Evolutionary conservation across 2,888 invertebrate genomes (phyloP).

Genomic region (Nemapogon koenigi): DNA sequence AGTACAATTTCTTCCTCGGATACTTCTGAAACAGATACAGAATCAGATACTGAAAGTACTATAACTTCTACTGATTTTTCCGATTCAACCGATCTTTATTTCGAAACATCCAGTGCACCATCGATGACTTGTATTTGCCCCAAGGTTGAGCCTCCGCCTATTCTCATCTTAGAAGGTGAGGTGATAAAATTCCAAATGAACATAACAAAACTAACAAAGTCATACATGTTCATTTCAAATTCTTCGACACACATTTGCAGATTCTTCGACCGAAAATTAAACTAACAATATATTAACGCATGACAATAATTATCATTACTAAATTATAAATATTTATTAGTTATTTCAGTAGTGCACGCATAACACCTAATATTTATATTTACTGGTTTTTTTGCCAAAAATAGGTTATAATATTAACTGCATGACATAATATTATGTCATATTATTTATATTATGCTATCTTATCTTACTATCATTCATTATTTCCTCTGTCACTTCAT

Average conservation of each 20-base stretch:
- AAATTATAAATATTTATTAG: not conserved
- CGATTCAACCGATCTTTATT: constrained; percentile 23
- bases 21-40: constrained; percentile 19
- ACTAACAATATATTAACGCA: too few species aligned
- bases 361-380: not conserved
- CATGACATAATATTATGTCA: constrained; percentile 7
- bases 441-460: not conserved
- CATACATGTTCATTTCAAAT: not conserved
- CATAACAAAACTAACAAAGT: constrained; percentile 5
- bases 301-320: too few species aligned
- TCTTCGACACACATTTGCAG: not conserved
- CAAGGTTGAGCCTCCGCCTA: constrained; percentile 66
- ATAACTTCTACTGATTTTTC: constrained; percentile 21
- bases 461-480: not conserved
- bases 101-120: constrained; percentile 20
- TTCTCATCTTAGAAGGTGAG: constrained; percentile 88
- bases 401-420: not conserved
- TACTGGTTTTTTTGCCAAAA: not conserved
- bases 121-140: constrained; percentile 40
- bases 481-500: not conserved
- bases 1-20: constrained; percentile 11
- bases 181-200: constrained; percentile 29
- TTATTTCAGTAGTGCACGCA: not conserved
- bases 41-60: constrained; percentile 13
- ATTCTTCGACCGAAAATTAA: not conserved